These are phyloP conservation scores for Enteromius fasciolatus DNA, from an alignment of 2,797 vertebrate genomes.

Conservation along the genomic window DNA sequence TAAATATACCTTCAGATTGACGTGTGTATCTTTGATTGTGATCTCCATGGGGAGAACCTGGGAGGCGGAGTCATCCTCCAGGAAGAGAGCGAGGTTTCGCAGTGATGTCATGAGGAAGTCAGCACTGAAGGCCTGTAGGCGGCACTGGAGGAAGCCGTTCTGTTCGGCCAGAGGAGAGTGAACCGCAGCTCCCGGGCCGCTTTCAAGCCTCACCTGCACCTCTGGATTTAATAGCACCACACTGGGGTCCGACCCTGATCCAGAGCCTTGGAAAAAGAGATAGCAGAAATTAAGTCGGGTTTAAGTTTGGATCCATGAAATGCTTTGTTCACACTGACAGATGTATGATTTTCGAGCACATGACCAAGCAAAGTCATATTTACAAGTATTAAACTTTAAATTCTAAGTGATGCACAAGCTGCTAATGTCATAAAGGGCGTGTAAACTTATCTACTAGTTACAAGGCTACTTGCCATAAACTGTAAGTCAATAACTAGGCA, in stretches of 20 bases:
- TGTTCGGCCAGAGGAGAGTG: constrained; percentile 89
- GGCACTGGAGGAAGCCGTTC: constrained; percentile 94
- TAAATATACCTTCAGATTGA: constrained; percentile 86
- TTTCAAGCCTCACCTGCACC: constrained; percentile 89
- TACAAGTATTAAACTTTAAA: neutral
- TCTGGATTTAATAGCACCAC: constrained; percentile 79
- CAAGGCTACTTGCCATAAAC: neutral
- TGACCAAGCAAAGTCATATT: neutral
- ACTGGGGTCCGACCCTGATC: constrained; percentile 37
- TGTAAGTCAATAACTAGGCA: neutral
- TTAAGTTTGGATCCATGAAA: constrained; percentile 11
- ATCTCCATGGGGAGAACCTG: constrained; percentile 97
- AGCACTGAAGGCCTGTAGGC: constrained; percentile 86
- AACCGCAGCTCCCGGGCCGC: constrained; percentile 84
- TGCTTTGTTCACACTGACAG: neutral
- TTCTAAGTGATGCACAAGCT: neutral
- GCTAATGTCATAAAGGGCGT: neutral
- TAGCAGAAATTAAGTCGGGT: neutral
- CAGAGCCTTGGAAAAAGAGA: constrained; percentile 34
- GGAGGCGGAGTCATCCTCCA: constrained; percentile 89
- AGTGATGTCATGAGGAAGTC: constrained; percentile 92
- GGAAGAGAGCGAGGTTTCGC: constrained; percentile 89
- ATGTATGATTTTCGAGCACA: neutral
- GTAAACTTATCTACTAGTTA: neutral
- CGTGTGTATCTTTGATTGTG: constrained; percentile 85